Evolutionary conservation across 2,797 vertebrate species (phyloP).

Genomic region (Hirundo rustica): DNA sequence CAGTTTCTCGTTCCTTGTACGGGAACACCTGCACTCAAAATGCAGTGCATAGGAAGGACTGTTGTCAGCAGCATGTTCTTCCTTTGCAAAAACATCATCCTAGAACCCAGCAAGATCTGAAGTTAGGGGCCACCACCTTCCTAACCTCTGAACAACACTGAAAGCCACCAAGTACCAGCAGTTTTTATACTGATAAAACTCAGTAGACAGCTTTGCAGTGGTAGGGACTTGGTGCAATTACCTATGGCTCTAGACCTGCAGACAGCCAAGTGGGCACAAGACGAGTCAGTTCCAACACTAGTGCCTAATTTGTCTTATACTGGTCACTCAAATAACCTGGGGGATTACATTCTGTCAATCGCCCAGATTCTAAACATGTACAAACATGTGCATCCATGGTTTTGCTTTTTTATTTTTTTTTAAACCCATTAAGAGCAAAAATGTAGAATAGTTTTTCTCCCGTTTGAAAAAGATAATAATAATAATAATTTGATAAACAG

Average conservation of each 20-base stretch:
- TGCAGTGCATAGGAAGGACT: accelerated
- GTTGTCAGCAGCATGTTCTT: accelerated
- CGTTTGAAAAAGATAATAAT: not conserved
- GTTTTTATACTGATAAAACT: not conserved
- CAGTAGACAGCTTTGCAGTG: not conserved
- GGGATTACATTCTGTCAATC: not conserved
- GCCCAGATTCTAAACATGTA: not conserved
- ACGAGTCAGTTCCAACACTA: not conserved
- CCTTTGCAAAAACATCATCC: not conserved
- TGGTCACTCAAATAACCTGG: not conserved
- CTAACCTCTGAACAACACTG: not conserved
- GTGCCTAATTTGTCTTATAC: not conserved
- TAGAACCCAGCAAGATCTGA: not conserved
- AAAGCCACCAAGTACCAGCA: not conserved
- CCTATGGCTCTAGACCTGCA: not conserved
- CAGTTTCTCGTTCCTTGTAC: not conserved
- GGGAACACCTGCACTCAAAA: not conserved
- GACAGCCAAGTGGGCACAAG: not conserved
- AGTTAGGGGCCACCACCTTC: not conserved
- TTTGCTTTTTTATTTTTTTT: not conserved
- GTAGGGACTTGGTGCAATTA: not conserved
- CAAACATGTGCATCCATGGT: not conserved
- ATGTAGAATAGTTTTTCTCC: accelerated
- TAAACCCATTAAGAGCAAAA: not conserved
- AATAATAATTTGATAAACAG: not conserved